Evolutionary conservation across 2,888 invertebrate genomes (phyloP), one percentile per base, ranked within the genome.

Genomic region (Rambutsinella grinnellia): DNA sequence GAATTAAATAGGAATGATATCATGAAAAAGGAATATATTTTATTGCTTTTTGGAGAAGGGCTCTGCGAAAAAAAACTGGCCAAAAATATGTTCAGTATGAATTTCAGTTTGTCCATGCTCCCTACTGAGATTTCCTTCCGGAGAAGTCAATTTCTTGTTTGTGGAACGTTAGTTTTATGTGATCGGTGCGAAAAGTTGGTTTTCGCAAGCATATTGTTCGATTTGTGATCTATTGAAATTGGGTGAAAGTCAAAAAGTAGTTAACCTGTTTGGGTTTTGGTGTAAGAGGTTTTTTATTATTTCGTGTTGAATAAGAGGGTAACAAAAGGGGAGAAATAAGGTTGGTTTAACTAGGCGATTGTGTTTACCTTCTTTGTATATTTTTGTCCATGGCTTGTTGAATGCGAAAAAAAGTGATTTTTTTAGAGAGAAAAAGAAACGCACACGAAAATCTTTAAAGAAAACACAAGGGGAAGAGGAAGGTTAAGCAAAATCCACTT

Each of bases 341-440:
- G 21, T 54, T 54, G 15, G 19, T 23, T 54, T 8, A 5, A 21
- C 3, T 8, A 10, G 19, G 24, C 13, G 23, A 21, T 27, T 27
- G 21, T 19, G 23, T 36, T 36, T 36, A 8, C 36, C 13, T 36
- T 36, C 36, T 36, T 36, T 36, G 6, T 36, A 13, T 36, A 8
- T 8, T 36, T 36, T 49, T 49, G 19, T 49, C 15, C n/a, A 54
- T 54, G 13, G 13, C 36, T 36, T 21, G 36, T 36, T 8, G 36
- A 36, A n/a, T 8, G 36, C 13, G 6, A 36, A 36, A 36, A 36
- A 36, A 36, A 44, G 21, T 54, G 44, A 36, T 46, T 56, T n/a
- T n/a, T n/a, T n/a, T n/a, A n/a, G n/a, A n/a, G n/a, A n/a, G n/a
- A 62, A 49, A 28, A 58, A 57, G 75, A 56, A 63, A 68, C 69